Percentiles rank a stretch among this genome's conserved stretches.
Evolutionary conservation across 2,888 invertebrate species (phyloP).

Genomic region (Strigamia maritima): DNA sequence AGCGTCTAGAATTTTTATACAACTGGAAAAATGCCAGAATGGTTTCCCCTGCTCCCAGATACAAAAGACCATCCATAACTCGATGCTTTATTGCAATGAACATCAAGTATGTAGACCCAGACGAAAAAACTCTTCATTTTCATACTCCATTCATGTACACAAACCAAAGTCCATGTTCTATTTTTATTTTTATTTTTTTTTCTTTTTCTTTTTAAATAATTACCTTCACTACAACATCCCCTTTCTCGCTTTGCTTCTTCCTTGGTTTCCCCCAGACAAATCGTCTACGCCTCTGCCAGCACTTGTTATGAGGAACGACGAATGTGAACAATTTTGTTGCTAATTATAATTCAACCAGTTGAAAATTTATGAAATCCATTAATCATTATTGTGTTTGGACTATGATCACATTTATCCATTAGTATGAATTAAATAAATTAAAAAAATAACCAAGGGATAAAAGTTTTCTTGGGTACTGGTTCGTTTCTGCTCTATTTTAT

Average conservation of each 20-base stretch:
- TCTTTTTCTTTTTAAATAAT: too few species aligned
- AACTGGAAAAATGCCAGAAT: conserved; percentile 29
- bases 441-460: neutral
- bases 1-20: conserved; percentile 29
- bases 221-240: neutral
- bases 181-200: neutral
- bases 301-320: neutral
- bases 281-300: neutral
- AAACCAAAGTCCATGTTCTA: neutral
- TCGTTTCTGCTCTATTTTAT: too few species aligned
- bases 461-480: neutral
- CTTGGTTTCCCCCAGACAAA: neutral
- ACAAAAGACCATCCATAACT: conserved; percentile 25
- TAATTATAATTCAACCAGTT: neutral
- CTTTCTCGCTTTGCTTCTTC: neutral
- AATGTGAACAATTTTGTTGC: neutral
- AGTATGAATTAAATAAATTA: neutral
- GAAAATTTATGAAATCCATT: neutral
- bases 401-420: neutral
- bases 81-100: conserved; percentile 27
- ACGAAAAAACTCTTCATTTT: conserved; percentile 4
- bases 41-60: conserved; percentile 17
- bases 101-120: neutral
- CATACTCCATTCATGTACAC: neutral
- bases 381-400: neutral